Evolutionary conservation across 2,113 vertebrate species (phyloP).

Genomic region (Oostethus manadensis): DNA sequence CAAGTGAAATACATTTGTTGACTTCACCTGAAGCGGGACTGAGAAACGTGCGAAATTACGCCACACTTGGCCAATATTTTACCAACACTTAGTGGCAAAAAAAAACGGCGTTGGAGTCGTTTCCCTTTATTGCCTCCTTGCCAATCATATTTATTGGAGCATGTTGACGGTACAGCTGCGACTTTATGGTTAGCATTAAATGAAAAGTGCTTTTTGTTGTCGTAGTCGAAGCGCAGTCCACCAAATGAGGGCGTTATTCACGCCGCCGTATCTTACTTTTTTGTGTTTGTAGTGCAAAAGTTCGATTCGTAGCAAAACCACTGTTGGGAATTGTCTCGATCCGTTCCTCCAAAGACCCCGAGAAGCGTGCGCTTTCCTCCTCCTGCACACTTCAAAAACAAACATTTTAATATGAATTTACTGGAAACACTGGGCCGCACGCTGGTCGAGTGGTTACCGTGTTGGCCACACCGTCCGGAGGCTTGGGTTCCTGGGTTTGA

Average conservation of each 20-base stretch:
- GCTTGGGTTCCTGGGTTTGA: no score
- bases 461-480: no score
- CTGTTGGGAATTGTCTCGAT: slow-evolving; percentile 17
- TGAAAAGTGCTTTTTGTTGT: not conserved
- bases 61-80: slow-evolving; percentile 1
- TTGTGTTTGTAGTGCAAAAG: no score
- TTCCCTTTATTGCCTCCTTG: not conserved
- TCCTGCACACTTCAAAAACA: no score
- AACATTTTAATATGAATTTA: no score
- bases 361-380: slow-evolving; percentile 39
- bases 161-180: not conserved
- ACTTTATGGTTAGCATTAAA: not conserved
- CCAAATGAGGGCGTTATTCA: not conserved
- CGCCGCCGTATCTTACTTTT: not conserved
- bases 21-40: slow-evolving; percentile 28
- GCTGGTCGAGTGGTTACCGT: no score
- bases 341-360: slow-evolving; percentile 30
- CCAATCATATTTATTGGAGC: not conserved
- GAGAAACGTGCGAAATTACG: slow-evolving; percentile 10
- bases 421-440: no score
- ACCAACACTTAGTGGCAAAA: no score
- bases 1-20: slow-evolving; percentile 43
- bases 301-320: not conserved
- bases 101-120: not conserved
- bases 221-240: not conserved